Base-by-base conservation (phyloP, 2,888 invertebrate species). In the Ganaspis brasiliensis region DNA sequence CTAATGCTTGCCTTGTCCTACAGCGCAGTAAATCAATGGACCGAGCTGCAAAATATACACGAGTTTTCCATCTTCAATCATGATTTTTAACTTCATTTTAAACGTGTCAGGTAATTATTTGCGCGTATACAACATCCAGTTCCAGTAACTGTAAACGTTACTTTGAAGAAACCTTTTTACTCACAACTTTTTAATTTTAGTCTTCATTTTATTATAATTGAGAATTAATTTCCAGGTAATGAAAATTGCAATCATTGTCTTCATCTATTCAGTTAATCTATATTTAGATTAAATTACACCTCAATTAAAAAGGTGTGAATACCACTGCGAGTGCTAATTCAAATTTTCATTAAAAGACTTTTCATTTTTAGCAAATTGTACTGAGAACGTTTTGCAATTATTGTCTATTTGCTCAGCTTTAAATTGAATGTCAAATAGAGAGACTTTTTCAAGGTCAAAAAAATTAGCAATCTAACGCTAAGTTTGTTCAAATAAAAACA, bases 1-100 rank as follows among this genome's bases (percentile, higher is more conserved):
- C 67, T 67, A 67, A 67, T 67, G 67, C 67, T 67, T 67, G 67
- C 26, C 67, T 67, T 67, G 67, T 45, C 26, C 45, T 40, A 67
- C 67, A 67, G 45, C 45, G 67, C 37, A 40, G 67, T 24, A 67
- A 67, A 67, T 67, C 67, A 67, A 45, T 67, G 45, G 67, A 37
- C 5, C 21, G 40, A 40, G 37, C 16, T 63, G 63, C 37, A 63
- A 63, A 45, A 21, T 45, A 45, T 67, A 19, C n/a, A 61, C 31
- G 9, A 37, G n/a, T n/a, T 45, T 24, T n/a, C 40, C 19, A 63
- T 40, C 40, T 21, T 63, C 63, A 63, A 21, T 40, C 40, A 45
- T 67, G 9, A 59, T 31, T 59, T 31, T 31, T 59, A 14, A 26
- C 31, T 19, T 21, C 21, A 55, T 16, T 35, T 35, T 59, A 35